Evolutionary conservation across 2,888 invertebrate species (phyloP), one percentile per base, ranked within the genome.

Genomic region (Trypoxylon attenuatum): DNA sequence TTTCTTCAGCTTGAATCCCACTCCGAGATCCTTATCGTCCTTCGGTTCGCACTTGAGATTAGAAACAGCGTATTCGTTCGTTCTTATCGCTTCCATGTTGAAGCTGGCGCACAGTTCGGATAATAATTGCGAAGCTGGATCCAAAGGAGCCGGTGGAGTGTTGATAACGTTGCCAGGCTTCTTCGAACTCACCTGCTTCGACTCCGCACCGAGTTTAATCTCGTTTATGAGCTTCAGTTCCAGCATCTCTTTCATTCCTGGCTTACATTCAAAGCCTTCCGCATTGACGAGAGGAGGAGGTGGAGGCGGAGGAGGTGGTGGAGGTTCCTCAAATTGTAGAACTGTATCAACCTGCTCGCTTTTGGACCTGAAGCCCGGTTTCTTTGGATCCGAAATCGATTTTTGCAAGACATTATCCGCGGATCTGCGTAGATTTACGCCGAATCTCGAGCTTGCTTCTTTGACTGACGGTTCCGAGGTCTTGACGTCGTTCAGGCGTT

Each of bases 61-160:
- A 10, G 43, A 21, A n/a, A 13, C 22, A 21, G 18, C n/a, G 4
- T 21, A 22, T n/a, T 21, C 18, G 13, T 13, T 46, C n/a, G 15
- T 23, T 33, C 22, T 29, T 79, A 86, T 82, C 82, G 89, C 82
- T 79, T 92, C 92, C 80, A 94, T 88, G 85, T 94, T 94, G 80
- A 96, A 91, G 80, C 93, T 94, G 86, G 96, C 96, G 49, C 95
- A 95, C 53, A 96, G 89, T 87, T 96, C 96, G 10, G 93, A 93
- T 6, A 96, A 93, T 70, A 96, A 89, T 81, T 95, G 92, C 50
- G 94, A 90, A 8, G 94, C 94, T 0, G 95, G 95, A 86, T 95
- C 94, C 73, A 90, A 85, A 89, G 88, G 81, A 1, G 78, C 79
- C 2, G 83, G 76, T 2, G 80, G 66, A 10, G 77, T 65, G 49